Evolutionary conservation across 2,888 invertebrate species (phyloP).

Genomic region (Macaria notata): DNA sequence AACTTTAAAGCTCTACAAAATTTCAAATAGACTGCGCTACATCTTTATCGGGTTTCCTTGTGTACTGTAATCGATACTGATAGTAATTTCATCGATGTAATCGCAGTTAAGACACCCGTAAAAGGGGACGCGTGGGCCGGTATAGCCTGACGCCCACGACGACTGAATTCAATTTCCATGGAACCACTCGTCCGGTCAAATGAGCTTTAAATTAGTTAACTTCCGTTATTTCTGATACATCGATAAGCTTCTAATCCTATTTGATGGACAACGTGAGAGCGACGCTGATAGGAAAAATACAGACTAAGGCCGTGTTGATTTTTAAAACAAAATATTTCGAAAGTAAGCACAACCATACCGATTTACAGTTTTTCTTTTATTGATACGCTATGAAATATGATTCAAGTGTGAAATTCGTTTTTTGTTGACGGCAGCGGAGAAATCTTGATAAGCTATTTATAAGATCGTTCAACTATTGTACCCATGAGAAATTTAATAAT

Average conservation of each 20-base stretch:
- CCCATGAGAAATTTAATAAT: too few species aligned
- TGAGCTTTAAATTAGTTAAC: constrained; percentile 19
- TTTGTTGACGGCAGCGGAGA: too few species aligned
- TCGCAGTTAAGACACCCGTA: constrained; percentile 10
- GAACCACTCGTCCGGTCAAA: constrained; percentile 17
- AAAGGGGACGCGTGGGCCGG: constrained; percentile 18
- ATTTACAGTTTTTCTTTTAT: not conserved
- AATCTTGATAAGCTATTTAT: too few species aligned
- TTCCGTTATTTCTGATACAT: constrained; percentile 18
- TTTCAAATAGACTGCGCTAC: not conserved
- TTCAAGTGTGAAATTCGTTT: too few species aligned
- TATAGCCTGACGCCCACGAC: constrained; percentile 20
- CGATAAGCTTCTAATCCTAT: constrained; percentile 15
- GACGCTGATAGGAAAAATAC: not conserved
- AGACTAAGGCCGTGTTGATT: not conserved
- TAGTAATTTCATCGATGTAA: constrained; percentile 17
- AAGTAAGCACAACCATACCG: not conserved
- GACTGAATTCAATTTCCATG: constrained; percentile 17
- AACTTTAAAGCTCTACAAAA: constrained; percentile 10
- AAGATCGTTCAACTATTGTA: too few species aligned
- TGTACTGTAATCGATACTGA: constrained; percentile 19
- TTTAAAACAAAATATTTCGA: too few species aligned
- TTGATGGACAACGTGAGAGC: constrained; percentile 21
- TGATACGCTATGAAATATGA: too few species aligned
- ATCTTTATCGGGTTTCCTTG: constrained; percentile 13